Evolutionary conservation across 2,888 invertebrate species (phyloP).

Genomic region (Epirrhoe alternata): DNA sequence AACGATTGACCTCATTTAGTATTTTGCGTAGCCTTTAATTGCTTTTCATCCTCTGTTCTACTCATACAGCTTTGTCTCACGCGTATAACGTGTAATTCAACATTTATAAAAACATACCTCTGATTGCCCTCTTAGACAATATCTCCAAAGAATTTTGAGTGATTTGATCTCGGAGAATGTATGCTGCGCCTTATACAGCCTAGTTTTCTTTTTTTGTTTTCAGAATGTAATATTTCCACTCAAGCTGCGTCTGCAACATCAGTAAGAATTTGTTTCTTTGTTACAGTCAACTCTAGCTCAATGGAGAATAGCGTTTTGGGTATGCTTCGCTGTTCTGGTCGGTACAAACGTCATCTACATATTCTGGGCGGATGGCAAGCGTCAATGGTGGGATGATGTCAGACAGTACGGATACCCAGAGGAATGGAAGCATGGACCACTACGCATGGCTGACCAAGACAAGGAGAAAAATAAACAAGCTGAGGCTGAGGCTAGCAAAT

Average conservation of each 20-base stretch:
- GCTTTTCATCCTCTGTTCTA: constrained; percentile 48
- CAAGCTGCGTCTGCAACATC: too few relatives aligned
- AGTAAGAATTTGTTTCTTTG: constrained; percentile 25
- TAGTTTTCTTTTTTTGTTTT: too few relatives aligned
- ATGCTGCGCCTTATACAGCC: too few relatives aligned
- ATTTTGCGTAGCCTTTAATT: not conserved
- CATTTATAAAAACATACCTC: too few relatives aligned
- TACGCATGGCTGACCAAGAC: constrained; percentile 63
- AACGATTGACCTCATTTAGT: constrained; percentile 11
- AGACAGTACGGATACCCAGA: constrained; percentile 78
- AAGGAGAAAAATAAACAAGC: constrained; percentile 72
- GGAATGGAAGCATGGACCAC: constrained; percentile 73
- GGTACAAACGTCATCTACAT: constrained; percentile 88
- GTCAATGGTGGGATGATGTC: constrained; percentile 90
- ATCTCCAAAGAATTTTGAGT: too few relatives aligned
- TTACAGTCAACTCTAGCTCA: constrained; percentile 85
- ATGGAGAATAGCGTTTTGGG: constrained; percentile 91
- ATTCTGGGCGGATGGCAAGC: constrained; percentile 88
- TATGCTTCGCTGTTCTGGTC: constrained; percentile 87
- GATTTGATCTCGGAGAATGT: too few relatives aligned
- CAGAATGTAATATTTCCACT: too few relatives aligned
- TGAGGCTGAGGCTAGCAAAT: constrained; percentile 54
- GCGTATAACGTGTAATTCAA: too few relatives aligned
- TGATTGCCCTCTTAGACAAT: too few relatives aligned
- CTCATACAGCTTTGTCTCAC: not conserved